Evolutionary conservation across 2,113 vertebrate genomes (phyloP).

Genomic region (Psilopogon haemacephalus): DNA sequence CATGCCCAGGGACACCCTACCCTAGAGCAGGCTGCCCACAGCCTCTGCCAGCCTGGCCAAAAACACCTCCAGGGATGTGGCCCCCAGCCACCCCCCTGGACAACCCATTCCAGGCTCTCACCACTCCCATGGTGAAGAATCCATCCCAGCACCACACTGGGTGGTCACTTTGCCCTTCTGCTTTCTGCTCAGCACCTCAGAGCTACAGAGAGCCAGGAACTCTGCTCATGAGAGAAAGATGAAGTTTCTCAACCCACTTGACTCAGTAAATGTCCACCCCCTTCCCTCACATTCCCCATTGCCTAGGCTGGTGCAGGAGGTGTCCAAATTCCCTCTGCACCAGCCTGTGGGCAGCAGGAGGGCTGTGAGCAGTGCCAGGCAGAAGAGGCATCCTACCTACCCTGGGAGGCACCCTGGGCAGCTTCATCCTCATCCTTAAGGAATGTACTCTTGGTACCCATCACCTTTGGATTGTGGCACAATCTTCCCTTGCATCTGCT

Average conservation of each 20-base stretch:
- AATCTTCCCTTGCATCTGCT: not conserved
- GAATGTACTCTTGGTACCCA: not conserved
- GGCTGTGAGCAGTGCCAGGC: not conserved
- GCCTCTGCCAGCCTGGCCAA: no score
- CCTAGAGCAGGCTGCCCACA: no score
- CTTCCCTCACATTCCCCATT: fast-evolving
- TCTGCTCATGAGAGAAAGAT: not conserved
- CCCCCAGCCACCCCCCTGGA: no score
- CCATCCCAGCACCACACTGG: not conserved
- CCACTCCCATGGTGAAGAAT: no score
- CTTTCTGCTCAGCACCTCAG: not conserved
- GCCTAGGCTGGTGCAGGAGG: not conserved
- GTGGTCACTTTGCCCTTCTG: not conserved
- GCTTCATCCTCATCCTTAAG: not conserved
- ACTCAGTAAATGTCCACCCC: fast-evolving
- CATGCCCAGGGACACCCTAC: no score
- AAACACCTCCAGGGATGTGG: no score
- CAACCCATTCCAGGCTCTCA: no score
- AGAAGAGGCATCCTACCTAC: not conserved
- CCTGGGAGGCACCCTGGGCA: not conserved
- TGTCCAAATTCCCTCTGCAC: fast-evolving
- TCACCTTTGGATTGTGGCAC: not conserved
- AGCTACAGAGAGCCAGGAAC: fast-evolving
- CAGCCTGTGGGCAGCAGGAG: not conserved
- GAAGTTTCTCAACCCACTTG: not conserved